Conservation (phyloP, 2,797 vertebrate genomes). For the Chaunax sp. region DNA sequence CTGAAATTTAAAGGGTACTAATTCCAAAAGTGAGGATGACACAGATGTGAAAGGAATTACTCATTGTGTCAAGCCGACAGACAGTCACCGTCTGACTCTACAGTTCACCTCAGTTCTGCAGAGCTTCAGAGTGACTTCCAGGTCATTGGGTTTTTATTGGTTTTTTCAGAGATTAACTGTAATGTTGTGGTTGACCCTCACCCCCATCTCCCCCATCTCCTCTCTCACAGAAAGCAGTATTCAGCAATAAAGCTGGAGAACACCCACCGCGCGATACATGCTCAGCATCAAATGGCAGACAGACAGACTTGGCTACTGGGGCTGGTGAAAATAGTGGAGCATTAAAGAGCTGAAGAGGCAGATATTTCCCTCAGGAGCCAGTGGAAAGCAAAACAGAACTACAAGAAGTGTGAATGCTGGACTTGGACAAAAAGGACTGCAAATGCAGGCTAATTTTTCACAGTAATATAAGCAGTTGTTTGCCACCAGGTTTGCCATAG, state of each 20-base stretch:
- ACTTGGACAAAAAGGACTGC: neutral
- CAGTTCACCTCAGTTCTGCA: neutral
- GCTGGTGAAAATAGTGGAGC: conserved; percentile 2
- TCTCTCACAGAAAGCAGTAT: neutral
- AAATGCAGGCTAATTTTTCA: conserved; percentile 8
- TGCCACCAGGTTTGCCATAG: neutral
- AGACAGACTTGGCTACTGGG: neutral
- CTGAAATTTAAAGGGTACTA: neutral
- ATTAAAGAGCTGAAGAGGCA: conserved; percentile 5
- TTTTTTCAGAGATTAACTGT: neutral
- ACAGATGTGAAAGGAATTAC: neutral
- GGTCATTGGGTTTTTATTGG: neutral
- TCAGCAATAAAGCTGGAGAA: neutral
- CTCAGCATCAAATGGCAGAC: neutral
- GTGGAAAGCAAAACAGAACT: neutral
- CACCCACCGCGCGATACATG: neutral
- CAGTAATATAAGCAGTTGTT: neutral
- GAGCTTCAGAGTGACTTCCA: neutral
- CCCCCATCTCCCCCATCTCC: no score
- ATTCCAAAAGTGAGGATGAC: neutral
- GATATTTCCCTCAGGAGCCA: conserved; percentile 17
- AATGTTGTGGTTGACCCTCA: neutral
- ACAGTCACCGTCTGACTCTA: neutral
- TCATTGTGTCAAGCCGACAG: conserved; percentile 4
- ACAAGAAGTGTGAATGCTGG: neutral